Conservation (phyloP, 2,797 vertebrate species). For the Microctenopoma lineatum region DNA sequence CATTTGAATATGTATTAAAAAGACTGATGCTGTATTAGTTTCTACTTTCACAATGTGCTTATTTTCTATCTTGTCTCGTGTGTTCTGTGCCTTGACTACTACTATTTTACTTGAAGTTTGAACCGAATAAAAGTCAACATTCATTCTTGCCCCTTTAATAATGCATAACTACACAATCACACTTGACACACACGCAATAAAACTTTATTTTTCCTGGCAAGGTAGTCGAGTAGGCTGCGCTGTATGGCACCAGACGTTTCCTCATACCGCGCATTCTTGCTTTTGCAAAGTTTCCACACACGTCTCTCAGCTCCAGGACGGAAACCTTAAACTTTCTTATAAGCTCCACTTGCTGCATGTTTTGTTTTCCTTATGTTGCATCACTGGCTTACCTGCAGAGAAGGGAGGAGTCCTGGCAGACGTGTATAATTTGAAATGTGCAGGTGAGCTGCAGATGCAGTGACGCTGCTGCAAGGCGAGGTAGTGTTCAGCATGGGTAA, state of each 20-base stretch:
- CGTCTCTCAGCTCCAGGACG: slow-evolving; percentile 1
- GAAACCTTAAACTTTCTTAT: neutral
- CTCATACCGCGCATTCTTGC: neutral
- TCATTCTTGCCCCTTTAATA: fast-evolving
- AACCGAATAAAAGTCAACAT: slow-evolving; percentile 56
- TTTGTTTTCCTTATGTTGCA: slow-evolving; percentile 16
- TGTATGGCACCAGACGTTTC: neutral
- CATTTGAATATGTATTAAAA: slow-evolving; percentile 25
- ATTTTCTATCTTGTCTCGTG: slow-evolving; percentile 34
- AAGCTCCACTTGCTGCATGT: too few species aligned
- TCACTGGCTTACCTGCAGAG: slow-evolving; percentile 3
- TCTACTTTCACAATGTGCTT: slow-evolving; percentile 14
- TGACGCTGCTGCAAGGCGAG: neutral
- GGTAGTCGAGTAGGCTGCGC: fast-evolving
- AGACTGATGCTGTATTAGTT: slow-evolving; percentile 31
- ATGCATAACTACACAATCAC: neutral
- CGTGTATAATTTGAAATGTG: slow-evolving; percentile 12
- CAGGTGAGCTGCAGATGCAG: slow-evolving; percentile 12
- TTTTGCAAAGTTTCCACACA: neutral
- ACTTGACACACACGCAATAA: neutral
- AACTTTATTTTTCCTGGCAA: neutral
- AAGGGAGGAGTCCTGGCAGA: slow-evolving; percentile 61
- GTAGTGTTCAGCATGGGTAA: slow-evolving; percentile 82
- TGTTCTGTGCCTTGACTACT: slow-evolving; percentile 73
- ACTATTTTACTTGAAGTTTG: slow-evolving; percentile 72